Conservation (phyloP, 2,797 vertebrate genomes). For the Lacerta bilineata region DNA sequence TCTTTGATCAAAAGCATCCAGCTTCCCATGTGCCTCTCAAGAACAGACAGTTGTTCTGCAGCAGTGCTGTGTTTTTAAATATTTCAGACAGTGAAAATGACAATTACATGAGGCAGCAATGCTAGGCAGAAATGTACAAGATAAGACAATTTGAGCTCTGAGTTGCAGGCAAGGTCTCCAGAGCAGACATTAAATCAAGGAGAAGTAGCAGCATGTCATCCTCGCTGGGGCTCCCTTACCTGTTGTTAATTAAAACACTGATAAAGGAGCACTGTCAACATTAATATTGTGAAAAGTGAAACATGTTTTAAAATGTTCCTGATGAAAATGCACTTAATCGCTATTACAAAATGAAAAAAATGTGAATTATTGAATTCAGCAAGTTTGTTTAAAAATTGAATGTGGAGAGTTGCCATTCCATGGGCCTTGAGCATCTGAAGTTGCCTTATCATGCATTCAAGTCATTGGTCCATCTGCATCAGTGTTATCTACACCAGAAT, state of each 20-base stretch:
- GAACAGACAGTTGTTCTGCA: conserved; percentile 79
- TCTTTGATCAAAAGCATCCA: conserved; percentile 82
- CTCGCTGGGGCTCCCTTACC: conserved; percentile 63
- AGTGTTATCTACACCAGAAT: too few species aligned
- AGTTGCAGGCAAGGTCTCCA: conserved; percentile 62
- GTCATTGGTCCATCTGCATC: background rate
- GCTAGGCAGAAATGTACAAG: conserved; percentile 64
- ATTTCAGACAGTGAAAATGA: conserved; percentile 82
- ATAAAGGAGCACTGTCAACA: conserved; percentile 76
- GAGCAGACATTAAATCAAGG: conserved; percentile 73
- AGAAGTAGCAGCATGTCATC: conserved; percentile 65
- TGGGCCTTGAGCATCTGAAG: background rate
- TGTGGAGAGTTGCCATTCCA: background rate
- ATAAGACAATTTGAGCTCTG: conserved; percentile 73
- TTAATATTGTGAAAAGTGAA: conserved; percentile 71
- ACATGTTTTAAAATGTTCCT: conserved; percentile 67
- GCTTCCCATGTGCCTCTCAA: conserved; percentile 76
- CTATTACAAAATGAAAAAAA: conserved; percentile 64
- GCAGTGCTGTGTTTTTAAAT: conserved; percentile 74
- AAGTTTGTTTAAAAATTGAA: conserved; percentile 37
- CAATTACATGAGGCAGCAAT: conserved; percentile 81
- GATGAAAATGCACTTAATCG: conserved; percentile 77
- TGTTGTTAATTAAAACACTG: conserved; percentile 76
- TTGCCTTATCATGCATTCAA: background rate
- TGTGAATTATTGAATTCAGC: conserved; percentile 54